Percentiles rank a stretch among this genome's conserved stretches.
phyloP scores from a whole-genome alignment of 2,113 vertebrate genomes.

The Jacana jacana region DNA sequence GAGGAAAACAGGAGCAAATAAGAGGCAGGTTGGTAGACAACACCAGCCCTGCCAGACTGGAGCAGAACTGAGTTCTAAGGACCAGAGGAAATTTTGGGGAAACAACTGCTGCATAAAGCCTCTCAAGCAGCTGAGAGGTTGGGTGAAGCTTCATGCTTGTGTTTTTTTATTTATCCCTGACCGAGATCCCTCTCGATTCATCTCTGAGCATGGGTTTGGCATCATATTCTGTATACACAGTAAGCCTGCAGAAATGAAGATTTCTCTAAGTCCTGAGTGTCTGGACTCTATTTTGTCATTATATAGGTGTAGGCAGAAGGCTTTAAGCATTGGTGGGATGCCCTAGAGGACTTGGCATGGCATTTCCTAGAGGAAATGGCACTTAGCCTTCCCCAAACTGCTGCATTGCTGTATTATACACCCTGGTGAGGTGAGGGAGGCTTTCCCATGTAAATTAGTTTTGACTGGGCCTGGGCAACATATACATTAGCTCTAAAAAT shows the following conservation, averaged over 20 bases:
- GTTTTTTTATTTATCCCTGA: background rate
- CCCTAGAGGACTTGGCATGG: background rate
- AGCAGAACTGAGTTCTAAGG: background rate
- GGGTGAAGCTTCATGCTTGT: background rate
- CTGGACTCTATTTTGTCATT: background rate
- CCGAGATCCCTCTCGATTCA: background rate
- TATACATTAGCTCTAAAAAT: background rate
- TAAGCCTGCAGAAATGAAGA: background rate
- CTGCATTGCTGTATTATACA: fast-evolving
- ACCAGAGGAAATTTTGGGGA: background rate
- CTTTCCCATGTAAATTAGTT: background rate
- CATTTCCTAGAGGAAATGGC: background rate
- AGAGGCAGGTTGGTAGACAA: background rate
- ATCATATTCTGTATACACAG: background rate
- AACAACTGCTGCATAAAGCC: background rate
- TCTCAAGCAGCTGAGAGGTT: background rate
- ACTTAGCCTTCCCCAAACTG: background rate
- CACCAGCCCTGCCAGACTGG: background rate
- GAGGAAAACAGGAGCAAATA: background rate
- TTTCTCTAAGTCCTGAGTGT: background rate
- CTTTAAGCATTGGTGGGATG: background rate
- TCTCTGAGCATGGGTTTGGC: background rate
- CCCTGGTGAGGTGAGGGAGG: background rate
- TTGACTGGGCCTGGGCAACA: background rate
- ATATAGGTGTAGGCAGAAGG: fast-evolving